These are phyloP conservation scores for Sitta europaea DNA, from an alignment of 2,113 vertebrate genomes.

Conservation along the genomic window DNA sequence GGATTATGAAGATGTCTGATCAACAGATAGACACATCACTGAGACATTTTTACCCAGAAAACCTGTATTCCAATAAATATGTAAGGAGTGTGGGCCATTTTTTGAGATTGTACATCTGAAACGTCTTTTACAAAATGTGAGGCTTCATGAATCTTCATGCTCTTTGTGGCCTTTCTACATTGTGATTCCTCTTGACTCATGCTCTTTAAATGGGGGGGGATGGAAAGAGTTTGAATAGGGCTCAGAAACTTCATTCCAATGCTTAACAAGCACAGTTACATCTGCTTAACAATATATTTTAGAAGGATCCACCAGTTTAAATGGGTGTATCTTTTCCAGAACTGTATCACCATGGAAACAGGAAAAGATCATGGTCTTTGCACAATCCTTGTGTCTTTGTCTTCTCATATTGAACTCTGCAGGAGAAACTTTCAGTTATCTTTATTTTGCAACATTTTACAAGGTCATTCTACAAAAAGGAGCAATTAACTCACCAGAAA, in stretches of 20 bases:
- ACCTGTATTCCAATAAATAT: neutral
- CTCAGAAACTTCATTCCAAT: neutral
- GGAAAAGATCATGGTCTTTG: neutral
- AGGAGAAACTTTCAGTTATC: neutral
- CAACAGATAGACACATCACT: neutral
- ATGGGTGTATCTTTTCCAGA: neutral
- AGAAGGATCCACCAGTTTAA: neutral
- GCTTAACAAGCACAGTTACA: neutral
- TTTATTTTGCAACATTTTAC: neutral
- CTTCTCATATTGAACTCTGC: neutral
- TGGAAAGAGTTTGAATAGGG: neutral
- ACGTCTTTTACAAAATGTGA: neutral
- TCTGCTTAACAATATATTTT: neutral
- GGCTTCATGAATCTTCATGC: neutral
- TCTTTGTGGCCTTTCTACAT: neutral
- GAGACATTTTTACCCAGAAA: neutral
- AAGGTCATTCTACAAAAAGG: neutral
- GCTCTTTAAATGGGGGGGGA: neutral
- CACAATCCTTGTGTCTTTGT: neutral
- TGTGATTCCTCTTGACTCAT: neutral
- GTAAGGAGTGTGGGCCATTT: neutral
- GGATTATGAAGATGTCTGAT: neutral
- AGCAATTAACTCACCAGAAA: constrained; percentile 1
- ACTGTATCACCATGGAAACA: neutral
- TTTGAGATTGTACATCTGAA: neutral